Conservation (phyloP, 2,113 vertebrate genomes). For the Eretmochelys imbricata region DNA sequence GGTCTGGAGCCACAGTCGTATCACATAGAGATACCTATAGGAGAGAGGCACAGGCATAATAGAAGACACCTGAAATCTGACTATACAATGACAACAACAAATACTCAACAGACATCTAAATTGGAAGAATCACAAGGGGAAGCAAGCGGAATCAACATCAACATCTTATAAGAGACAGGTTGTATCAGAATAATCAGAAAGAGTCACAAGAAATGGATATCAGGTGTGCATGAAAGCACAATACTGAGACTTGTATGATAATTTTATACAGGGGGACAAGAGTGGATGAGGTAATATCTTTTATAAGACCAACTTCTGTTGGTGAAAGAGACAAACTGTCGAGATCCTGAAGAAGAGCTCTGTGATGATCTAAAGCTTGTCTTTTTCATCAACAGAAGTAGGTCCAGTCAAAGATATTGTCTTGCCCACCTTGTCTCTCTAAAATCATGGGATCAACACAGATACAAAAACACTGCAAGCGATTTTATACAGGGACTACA, state of each 20-base stretch:
- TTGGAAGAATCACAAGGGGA: background rate
- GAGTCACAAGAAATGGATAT: background rate
- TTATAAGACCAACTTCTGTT: too few species aligned
- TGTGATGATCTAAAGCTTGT: too few species aligned
- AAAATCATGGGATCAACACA: background rate
- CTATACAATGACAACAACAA: background rate
- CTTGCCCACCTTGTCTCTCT: background rate
- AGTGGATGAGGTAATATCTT: too few species aligned
- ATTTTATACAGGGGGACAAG: background rate
- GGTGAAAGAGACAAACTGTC: too few species aligned
- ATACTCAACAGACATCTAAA: background rate
- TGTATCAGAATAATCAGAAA: background rate
- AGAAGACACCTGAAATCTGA: background rate
- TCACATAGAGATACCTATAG: background rate
- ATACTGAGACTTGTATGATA: background rate
- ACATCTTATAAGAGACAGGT: background rate
- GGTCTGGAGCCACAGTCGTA: background rate
- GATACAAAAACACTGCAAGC: background rate
- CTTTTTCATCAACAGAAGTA: too few species aligned
- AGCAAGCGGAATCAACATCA: background rate
- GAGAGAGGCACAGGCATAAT: background rate
- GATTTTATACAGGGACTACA: background rate
- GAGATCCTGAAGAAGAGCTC: too few species aligned
- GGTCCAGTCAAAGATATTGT: background rate
- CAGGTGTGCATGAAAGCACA: background rate